Base-by-base conservation (phyloP, 2,888 invertebrate species). In the Pogonocherus hispidulus region DNA sequence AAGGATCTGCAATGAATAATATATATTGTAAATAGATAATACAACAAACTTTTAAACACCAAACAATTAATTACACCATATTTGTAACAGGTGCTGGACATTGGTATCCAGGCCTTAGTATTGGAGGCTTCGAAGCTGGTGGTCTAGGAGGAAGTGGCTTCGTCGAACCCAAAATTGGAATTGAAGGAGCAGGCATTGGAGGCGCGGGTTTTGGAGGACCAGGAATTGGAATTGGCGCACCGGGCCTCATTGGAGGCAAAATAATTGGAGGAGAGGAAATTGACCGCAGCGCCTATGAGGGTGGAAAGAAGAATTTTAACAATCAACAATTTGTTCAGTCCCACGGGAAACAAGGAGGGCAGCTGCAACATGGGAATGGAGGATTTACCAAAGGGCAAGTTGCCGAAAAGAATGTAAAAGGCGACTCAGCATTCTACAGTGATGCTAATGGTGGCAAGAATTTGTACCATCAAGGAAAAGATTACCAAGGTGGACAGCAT, bases 381-480 rank as follows among this genome's bases (percentile, higher is more conserved):
- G 90, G 90, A 22, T 69, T 46, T 22, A 47, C 52, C 11, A 66
- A 66, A 46, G 90, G 87, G 11, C 86, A 88, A 57, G 87, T 87
- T 1, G 88, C 78, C 2, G 70, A 81, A 14, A 84, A 84, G 71
- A 82, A 83, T 66, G 76, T 76, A 35, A 84, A 86, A 73, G 84
- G 84, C 5, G 84, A 89, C 56, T 86, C 88, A 3, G 89, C 87
- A 47, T 87, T 87, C 65, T 89, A 88, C 75, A 88, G 87, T 76
- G 88, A 88, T 63, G 87, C 88, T 71, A 87, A 87, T 77, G 89
- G 88, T 0, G 89, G 87, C 72, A 90, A 90, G 72, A 90, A 90
- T 80, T 86, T 88, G 14, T 86, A 86, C 4, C 89, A 88, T 63
- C 90, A 90, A 76, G 89, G 89, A 67, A 90, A 90, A 74, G 86